Evolutionary conservation across 2,888 invertebrate species (phyloP).

Genomic region (Xanthorhoe designata): DNA sequence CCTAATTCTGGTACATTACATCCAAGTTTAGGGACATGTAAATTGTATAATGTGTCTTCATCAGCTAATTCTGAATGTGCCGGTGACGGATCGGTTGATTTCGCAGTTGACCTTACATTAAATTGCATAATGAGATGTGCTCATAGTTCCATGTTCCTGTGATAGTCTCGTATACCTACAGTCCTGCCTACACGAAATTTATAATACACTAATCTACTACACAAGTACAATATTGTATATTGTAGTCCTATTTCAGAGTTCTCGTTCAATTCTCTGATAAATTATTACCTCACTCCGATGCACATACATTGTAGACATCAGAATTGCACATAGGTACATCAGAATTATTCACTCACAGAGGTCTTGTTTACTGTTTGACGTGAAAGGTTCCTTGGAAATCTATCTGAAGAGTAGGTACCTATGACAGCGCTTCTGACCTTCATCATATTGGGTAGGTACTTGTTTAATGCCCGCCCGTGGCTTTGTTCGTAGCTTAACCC

Average conservation of each 20-base stretch:
- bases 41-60: neutral
- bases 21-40: neutral
- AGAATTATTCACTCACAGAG: neutral
- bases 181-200: no score
- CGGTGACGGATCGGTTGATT: neutral
- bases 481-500: neutral
- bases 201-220: neutral
- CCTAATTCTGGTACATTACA: neutral
- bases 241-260: neutral
- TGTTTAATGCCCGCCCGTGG: neutral
- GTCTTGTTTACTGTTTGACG: conserved; percentile 3
- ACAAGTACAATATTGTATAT: neutral
- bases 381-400: conserved; percentile 12
- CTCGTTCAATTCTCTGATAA: neutral
- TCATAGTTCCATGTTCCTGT: neutral
- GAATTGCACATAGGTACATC: neutral
- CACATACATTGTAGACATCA: no score
- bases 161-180: neutral
- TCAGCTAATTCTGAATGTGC: no score
- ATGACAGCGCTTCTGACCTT: conserved; percentile 17
- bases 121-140: conserved; percentile 8
- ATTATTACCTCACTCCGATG: neutral
- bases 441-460: neutral
- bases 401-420: conserved; percentile 16
- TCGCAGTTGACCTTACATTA: conserved; percentile 8